Percentiles rank a stretch among this genome's conserved stretches.
Evolutionary conservation across 2,113 vertebrate genomes (phyloP).

Genomic region (Solenodon paradoxus): DNA sequence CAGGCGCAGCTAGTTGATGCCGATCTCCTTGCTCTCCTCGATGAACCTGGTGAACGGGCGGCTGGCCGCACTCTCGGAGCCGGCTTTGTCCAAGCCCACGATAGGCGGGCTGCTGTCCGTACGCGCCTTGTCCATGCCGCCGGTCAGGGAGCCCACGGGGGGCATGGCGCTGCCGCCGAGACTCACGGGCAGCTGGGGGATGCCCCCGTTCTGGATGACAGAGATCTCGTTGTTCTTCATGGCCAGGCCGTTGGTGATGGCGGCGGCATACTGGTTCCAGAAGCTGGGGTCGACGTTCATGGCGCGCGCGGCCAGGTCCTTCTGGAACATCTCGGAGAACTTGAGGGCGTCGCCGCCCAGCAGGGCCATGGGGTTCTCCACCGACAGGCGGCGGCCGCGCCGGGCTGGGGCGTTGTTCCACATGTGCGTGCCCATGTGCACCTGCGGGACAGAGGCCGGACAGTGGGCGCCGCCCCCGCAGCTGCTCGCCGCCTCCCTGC

Average conservation of each 20-base stretch:
- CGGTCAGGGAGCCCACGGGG: constrained; percentile 88
- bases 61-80: constrained; percentile 87
- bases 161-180: constrained; percentile 92
- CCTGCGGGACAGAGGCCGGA: constrained; percentile 81
- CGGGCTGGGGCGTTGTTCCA: constrained; percentile 98
- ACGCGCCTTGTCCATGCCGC: constrained; percentile 93
- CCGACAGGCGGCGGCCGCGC: constrained; percentile 95
- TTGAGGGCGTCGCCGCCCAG: constrained; percentile 96
- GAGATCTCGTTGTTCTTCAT: constrained; percentile 99
- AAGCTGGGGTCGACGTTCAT: constrained; percentile 98
- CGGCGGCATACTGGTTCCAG: constrained; percentile 98
- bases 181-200: constrained; percentile 95
- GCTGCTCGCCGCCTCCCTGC: too few species aligned
- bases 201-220: constrained; percentile 98
- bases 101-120: constrained; percentile 90
- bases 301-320: constrained; percentile 95
- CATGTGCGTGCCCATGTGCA: constrained; percentile 99
- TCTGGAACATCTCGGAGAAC: constrained; percentile 99
- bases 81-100: constrained; percentile 91
- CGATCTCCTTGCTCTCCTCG: constrained; percentile 99
- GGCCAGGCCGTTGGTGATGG: constrained; percentile 96
- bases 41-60: constrained; percentile 97
- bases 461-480: not conserved
- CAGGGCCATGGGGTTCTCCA: constrained; percentile 98
- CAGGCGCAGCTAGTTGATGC: constrained; percentile 91